Evolutionary conservation across 2,888 invertebrate species (phyloP), one percentile per base, ranked within the genome.

Genomic region (Endomychus coccineus): DNA sequence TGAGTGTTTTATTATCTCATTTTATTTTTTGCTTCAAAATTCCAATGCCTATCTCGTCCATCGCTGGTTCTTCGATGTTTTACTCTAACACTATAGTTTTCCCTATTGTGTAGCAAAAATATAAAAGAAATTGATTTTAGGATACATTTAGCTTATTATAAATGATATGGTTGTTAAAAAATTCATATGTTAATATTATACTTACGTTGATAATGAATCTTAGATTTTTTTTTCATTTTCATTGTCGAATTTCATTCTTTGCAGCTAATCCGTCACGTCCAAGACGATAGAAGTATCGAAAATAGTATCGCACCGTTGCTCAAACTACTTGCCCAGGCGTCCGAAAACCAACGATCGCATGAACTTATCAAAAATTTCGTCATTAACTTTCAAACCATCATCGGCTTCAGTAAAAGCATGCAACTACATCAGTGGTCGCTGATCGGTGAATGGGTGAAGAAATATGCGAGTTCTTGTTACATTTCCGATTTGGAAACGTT

Each of bases 341-440:
- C 56, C 2, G 29, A 43, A 10, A 49, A 59, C 27, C 49, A 54
- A 30, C 53, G 55, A 25, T 40, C 46, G 7, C 61, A 52, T 35
- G 44, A 51, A 34, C 44, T 62, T 9, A 43, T 65, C 7, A 58
- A 56, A 40, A 40, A 45, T 7, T 62, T 56, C 38, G 36, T 62
- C 1, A 30, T 36, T 4, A 55, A 57, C 27, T 45, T 62, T 17
- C 48, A 55, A 34, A 24, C 36, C 7, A 47, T 62, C 4, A 45
- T 62, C 11, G 54, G 49, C 34, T 36, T 40, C 1, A 59, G 55
- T 27, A 53, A 51, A 33, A 53, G 51, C 35, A 50, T 57, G 46
- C 48, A 53, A 22, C 43, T 63, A 5, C 46, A 57, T 14, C 64
- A 65, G 41, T 56, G 56, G 49, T 25, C 51, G n/a, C 45, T 66